Conservation (phyloP, 2,888 invertebrate genomes). For the Lycaena phlaeas region DNA sequence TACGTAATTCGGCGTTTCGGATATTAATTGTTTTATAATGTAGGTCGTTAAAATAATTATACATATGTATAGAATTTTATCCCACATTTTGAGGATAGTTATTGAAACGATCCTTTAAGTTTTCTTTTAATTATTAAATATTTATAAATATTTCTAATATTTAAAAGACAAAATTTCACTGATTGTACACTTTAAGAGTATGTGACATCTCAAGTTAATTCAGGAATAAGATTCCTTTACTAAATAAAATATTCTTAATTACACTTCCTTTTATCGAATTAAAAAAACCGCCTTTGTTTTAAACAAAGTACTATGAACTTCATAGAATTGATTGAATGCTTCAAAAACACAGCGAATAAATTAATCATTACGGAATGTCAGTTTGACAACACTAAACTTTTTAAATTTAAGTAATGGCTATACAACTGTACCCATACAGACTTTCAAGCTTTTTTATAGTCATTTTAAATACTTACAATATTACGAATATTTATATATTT, state of each 20-base stretch:
- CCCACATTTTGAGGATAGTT: slow-evolving; percentile 41
- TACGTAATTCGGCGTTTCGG: slow-evolving; percentile 63
- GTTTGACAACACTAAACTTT: not conserved
- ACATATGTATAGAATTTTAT: slow-evolving; percentile 51
- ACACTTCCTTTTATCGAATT: not conserved
- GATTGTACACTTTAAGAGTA: not conserved
- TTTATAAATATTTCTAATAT: not conserved
- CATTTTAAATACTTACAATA: too few relatives aligned
- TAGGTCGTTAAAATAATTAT: slow-evolving; percentile 50
- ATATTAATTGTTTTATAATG: slow-evolving; percentile 59
- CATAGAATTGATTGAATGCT: not conserved
- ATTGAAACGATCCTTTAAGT: not conserved
- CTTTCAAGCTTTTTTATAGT: too few relatives aligned
- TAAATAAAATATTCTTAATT: not conserved
- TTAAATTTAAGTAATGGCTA: not conserved
- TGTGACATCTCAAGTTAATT: not conserved
- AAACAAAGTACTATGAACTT: not conserved
- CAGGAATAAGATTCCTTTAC: not conserved
- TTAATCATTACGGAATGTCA: slow-evolving; percentile 3
- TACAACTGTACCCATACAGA: too few relatives aligned
- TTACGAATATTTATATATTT: too few relatives aligned
- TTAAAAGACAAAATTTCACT: not conserved
- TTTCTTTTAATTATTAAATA: not conserved
- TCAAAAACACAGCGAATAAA: not conserved
- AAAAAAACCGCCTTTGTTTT: slow-evolving; percentile 4